phyloP scores from a whole-genome alignment of 2,113 vertebrate genomes.

The Dicrurus megarhynchus region DNA sequence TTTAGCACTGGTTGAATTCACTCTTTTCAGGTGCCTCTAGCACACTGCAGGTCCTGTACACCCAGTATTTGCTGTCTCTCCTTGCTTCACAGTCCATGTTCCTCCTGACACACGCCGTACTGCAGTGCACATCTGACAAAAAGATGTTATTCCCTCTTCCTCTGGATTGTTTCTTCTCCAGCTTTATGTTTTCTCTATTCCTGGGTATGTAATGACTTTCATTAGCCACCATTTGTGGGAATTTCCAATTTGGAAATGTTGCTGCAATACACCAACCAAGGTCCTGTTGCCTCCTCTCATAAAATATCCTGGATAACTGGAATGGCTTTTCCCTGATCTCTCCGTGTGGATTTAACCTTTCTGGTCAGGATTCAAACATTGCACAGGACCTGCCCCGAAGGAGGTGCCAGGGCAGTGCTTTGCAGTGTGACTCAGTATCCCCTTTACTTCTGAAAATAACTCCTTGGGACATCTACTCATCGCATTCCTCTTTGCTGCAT shows the following conservation, averaged over 20 bases:
- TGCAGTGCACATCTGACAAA: neutral
- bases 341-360: neutral
- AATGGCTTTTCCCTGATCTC: neutral
- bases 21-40: neutral
- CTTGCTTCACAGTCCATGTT: neutral
- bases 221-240: neutral
- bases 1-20: neutral
- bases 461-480: neutral
- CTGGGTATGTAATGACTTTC: neutral
- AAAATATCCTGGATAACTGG: neutral
- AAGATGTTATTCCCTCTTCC: neutral
- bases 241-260: neutral
- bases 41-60: rapidly evolving
- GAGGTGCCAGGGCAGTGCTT: neutral
- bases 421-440: neutral
- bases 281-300: neutral
- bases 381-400: neutral
- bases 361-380: neutral
- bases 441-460: slow-evolving; percentile 12
- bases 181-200: neutral
- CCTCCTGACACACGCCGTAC: rapidly evolving
- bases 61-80: neutral
- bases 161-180: neutral
- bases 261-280: neutral
- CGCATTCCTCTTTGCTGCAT: neutral